Conservation (phyloP, 1,140 invertebrate genomes). For the Trichomalopsis sarcophagae region DNA sequence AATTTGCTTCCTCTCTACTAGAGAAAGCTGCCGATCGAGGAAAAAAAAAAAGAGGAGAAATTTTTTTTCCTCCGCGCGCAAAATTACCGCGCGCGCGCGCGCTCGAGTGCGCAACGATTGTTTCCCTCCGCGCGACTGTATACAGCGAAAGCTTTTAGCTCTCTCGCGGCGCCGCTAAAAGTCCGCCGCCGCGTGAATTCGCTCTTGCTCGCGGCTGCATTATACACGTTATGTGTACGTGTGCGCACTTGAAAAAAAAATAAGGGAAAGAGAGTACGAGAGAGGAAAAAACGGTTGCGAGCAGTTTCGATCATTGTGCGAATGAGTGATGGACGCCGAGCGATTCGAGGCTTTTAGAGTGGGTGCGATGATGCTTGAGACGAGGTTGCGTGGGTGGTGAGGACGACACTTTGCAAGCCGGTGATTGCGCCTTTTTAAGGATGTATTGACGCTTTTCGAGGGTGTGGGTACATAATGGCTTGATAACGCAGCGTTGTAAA, state of each 20-base stretch:
- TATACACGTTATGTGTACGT: not conserved
- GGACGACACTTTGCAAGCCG: not conserved
- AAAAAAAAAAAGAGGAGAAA: no score
- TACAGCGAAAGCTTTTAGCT: constrained; percentile 29
- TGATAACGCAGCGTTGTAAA: not conserved
- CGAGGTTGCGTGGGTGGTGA: not conserved
- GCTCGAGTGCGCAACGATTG: constrained; percentile 22
- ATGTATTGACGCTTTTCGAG: not conserved
- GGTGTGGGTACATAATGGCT: not conserved
- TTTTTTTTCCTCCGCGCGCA: no score
- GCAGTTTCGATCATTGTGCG: not conserved
- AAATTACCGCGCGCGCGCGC: constrained; percentile 1
- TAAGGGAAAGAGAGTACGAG: no score
- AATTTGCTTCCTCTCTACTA: not conserved
- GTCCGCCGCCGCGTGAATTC: not conserved
- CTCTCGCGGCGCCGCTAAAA: not conserved
- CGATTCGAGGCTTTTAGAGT: constrained; percentile 23
- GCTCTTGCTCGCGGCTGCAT: not conserved
- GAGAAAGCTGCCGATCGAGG: not conserved
- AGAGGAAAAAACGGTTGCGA: not conserved
- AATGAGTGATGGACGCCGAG: constrained; percentile 18
- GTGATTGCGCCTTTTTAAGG: no score
- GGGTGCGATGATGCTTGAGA: not conserved
- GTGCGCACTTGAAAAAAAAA: constrained; percentile 2
- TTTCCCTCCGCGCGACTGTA: not conserved